Evolutionary conservation across 2,797 vertebrate genomes (phyloP), one percentile per base, ranked within the genome.

Genomic region (Mormyrops attenuatus): DNA sequence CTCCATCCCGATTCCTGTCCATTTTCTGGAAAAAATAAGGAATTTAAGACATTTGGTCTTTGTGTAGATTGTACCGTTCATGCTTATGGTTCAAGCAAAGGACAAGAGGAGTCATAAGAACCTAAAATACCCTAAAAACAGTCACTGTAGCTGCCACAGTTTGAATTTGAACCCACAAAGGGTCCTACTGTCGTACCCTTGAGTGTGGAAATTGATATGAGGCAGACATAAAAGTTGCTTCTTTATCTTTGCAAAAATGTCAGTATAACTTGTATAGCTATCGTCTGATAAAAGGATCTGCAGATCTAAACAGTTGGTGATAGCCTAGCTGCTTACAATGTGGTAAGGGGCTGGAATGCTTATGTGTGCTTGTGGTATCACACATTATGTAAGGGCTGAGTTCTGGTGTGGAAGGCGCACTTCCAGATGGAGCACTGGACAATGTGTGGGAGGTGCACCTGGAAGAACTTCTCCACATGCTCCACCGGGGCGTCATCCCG

Each of bases 391-490:
- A 73, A 73, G 66, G 66, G 66, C 13, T 4, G 13, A 73, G 66
- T 1, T 34, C 66, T 57, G 15, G 66, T 20, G 66, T 30, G 66
- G 30, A 26, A 69, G 26, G 7, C 66, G 11, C 30, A 69, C 22
- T 41, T 47, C 44, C 44, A 84, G 80, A 22, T 22, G 80, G 80
- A 44, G 44, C 47, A 15, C 9, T 44, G 41, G 38, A 9, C 41
- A 44, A 38, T 17, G 38, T 44, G 73, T 41, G 34, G 73, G 17
- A 30, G 41, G 47, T 17, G 3, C 89, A 99, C 98, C 97, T 98
- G 97, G 94, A 99, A 99, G 95, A 99, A 99, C 88, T 95, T 96
- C 92, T 99, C 98, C 92, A 99, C 97, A 0, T 99, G 98, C 66
- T 98, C 96, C 15, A 94, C 92, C 0, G 98, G 97, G 0, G 95